A percentile compares a stretch with the other conserved stretches of the same genome.
Evolutionary conservation across 1,140 invertebrate genomes (phyloP).

Genomic region (Drosophila mayri): DNA sequence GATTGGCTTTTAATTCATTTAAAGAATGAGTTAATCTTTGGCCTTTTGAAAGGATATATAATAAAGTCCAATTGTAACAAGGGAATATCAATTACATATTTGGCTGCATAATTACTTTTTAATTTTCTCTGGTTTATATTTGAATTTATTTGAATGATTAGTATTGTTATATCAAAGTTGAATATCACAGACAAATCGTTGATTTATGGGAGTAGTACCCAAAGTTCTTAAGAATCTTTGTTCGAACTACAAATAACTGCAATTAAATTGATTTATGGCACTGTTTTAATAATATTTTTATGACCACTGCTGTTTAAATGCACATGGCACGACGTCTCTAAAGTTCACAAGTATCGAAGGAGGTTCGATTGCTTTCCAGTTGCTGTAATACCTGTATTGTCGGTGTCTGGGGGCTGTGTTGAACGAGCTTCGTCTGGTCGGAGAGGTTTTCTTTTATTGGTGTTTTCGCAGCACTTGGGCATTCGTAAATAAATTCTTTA

Average conservation of each 20-base stretch:
- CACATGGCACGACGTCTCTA: background rate
- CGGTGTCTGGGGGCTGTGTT: conserved; percentile 6
- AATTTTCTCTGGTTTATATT: background rate
- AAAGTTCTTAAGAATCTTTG: background rate
- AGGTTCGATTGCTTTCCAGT: conserved; percentile 35
- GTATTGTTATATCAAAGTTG: background rate
- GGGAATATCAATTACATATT: background rate
- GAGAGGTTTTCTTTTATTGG: conserved; percentile 49
- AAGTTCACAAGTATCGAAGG: background rate
- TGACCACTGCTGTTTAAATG: conserved; percentile 2
- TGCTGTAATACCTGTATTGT: conserved; percentile 16
- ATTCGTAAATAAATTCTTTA: conserved; percentile 30
- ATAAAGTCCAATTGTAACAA: background rate
- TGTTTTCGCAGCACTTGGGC: conserved; percentile 69
- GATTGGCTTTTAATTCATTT: background rate
- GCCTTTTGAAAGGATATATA: background rate
- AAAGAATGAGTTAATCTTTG: background rate
- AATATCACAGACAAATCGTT: background rate
- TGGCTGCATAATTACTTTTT: background rate
- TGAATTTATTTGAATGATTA: background rate
- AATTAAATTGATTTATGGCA: conserved; percentile 15
- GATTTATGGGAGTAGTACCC: background rate
- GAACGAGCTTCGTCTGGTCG: conserved; percentile 19
- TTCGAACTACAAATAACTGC: background rate
- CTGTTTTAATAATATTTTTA: background rate